These are phyloP conservation scores for Megalopta genalis DNA, from an alignment of 1,140 invertebrate species.

Conservation along the genomic window DNA sequence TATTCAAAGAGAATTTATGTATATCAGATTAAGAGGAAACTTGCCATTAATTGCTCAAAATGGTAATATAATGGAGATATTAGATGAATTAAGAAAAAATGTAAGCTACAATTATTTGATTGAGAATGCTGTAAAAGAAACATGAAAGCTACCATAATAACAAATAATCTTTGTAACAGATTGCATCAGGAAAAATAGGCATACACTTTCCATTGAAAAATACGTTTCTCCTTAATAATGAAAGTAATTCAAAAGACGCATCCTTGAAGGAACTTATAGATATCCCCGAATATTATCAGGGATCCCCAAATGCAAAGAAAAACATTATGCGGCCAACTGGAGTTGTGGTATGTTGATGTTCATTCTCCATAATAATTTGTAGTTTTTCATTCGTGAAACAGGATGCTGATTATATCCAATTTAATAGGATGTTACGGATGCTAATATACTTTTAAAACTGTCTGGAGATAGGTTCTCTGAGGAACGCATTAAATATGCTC, in stretches of 20 bases:
- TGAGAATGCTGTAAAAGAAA: neutral
- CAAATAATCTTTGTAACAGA: conserved; percentile 70
- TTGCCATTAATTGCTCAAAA: conserved; percentile 71
- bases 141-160: neutral
- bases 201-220: conserved; percentile 83
- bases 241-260: conserved; percentile 80
- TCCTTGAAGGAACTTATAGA: conserved; percentile 82
- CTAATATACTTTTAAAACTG: conserved; percentile 77
- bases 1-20: conserved; percentile 84
- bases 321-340: conserved; percentile 77
- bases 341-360: conserved; percentile 70
- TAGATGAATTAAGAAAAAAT: conserved; percentile 75
- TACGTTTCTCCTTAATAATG: conserved; percentile 82
- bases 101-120: conserved; percentile 57
- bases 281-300: conserved; percentile 69
- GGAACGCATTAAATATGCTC: conserved; percentile 74
- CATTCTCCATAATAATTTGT: neutral
- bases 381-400: neutral
- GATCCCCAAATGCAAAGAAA: conserved; percentile 74
- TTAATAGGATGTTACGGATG: conserved; percentile 74
- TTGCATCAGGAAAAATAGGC: conserved; percentile 84
- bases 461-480: conserved; percentile 72
- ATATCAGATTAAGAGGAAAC: conserved; percentile 81
- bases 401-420: conserved; percentile 41
- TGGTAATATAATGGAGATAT: conserved; percentile 65